These are phyloP conservation scores for Dipodomys spectabilis DNA, from an alignment of 2,113 vertebrate genomes.

Conservation along the genomic window DNA sequence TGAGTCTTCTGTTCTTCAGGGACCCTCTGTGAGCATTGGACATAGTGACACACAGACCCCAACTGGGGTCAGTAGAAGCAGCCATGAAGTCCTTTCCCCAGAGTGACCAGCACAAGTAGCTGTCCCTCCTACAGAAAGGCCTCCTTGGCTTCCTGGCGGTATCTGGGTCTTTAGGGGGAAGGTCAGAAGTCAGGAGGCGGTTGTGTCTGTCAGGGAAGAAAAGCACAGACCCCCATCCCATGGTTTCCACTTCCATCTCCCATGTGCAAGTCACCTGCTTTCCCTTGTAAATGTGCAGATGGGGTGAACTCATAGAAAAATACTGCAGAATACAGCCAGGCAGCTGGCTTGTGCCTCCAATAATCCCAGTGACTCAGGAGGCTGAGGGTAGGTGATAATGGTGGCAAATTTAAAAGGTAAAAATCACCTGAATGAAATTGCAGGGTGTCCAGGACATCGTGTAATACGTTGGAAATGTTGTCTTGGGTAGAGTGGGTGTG, in stretches of 20 bases:
- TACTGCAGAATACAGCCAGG: neutral
- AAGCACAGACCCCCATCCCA: too few species aligned
- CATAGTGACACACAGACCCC: neutral
- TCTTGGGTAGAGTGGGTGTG: too few species aligned
- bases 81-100: too few species aligned
- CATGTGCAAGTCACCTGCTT: neutral
- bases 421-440: neutral
- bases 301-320: neutral
- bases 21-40: neutral
- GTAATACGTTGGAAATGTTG: too few species aligned
- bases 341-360: too few species aligned
- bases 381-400: too few species aligned
- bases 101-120: rapidly evolving
- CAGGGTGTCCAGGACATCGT: neutral
- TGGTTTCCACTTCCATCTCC: neutral
- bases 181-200: neutral
- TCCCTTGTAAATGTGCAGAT: neutral
- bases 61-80: neutral
- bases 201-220: rapidly evolving
- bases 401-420: too few species aligned
- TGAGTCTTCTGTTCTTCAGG: neutral
- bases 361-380: too few species aligned
- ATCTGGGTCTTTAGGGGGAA: neutral
- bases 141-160: neutral
- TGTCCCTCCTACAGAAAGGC: neutral